Conservation (phyloP, 2,797 vertebrate genomes). For the Tragelaphus oryx region DNA sequence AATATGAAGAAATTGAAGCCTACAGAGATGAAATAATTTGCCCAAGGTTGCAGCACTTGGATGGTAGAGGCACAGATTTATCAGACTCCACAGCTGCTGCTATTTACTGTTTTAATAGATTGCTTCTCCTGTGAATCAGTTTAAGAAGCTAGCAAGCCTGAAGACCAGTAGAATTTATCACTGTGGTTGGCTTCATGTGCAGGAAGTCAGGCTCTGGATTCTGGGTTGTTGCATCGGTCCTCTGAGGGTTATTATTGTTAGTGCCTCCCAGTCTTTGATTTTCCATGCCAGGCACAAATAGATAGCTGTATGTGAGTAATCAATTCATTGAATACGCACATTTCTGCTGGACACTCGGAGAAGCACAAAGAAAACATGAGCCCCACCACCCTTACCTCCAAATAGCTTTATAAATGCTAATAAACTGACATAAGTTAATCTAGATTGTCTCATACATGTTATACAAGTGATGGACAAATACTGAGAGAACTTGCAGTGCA, state of each 20-base stretch:
- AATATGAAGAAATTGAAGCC: conserved; percentile 13
- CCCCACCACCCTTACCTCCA: not conserved
- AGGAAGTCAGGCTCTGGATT: not conserved
- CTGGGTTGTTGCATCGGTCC: not conserved
- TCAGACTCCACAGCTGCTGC: not conserved
- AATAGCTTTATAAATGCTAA: not conserved
- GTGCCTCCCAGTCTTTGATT: not conserved
- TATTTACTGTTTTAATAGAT: not conserved
- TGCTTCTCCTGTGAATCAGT: not conserved
- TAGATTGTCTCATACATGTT: not conserved
- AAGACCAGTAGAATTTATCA: conserved; percentile 2
- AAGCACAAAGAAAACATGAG: not conserved
- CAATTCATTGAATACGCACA: not conserved
- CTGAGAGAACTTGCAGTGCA: not conserved
- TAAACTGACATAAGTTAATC: not conserved
- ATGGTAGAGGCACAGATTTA: not conserved
- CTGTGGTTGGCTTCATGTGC: not conserved
- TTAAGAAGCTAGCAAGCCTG: conserved; percentile 1
- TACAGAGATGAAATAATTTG: not conserved
- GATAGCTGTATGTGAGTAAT: not conserved
- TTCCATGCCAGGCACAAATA: not conserved
- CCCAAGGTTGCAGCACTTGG: not conserved
- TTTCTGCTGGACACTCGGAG: not conserved
- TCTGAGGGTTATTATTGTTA: not conserved
- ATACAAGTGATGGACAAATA: not conserved